Base-by-base conservation (phyloP, 1,140 invertebrate species). In the Zaprionus kolodkinae region DNA sequence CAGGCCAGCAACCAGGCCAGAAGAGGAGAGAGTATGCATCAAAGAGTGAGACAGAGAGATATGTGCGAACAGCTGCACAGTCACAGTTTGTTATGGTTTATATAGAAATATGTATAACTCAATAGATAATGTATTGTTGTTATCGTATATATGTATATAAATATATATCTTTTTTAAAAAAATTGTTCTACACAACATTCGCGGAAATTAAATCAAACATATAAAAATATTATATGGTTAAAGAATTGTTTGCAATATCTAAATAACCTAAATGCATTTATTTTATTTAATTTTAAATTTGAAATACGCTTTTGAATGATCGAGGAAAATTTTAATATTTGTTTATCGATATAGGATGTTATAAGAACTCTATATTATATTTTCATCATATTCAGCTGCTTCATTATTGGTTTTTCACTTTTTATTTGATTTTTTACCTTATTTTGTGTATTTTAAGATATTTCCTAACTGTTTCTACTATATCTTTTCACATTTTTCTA, bases 41-140 rank as follows among this genome's bases (percentile, higher is more conserved):
- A 21, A 3, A 50, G 9, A 50, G n/a, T n/a, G 10, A 21, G 45
- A 25, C 45, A 50, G 17, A 10, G 45, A 40, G 12, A 11, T 45
- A 3, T 15, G n/a, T 3, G 40, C 63, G 45, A 66, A 38, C 60
- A 64, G 48, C 13, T 11, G 57, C 50, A 50, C 45, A 25, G 17
- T 25, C 40, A 50, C 40, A 50, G 17, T 68, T 60, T 60, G 33
- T 54, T 61, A 21, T 40, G 21, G 33, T 40, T 21, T 25, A 40
- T 13, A n/a, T 15, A 54, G 7, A 57, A 59, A 27, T n/a, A 52
- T 48, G 54, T 36, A 2, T 9, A 17, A 21, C 12, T 40, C 60
- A 36, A 73, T 61, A 40, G 43, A 52, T 12, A 59, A 12, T 52
- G 38, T 57, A 50, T 61, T 62, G 21, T 68, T 73, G 38, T 57